phyloP scores from a whole-genome alignment of 2,888 invertebrate species.

The Acholoe squamosa region DNA sequence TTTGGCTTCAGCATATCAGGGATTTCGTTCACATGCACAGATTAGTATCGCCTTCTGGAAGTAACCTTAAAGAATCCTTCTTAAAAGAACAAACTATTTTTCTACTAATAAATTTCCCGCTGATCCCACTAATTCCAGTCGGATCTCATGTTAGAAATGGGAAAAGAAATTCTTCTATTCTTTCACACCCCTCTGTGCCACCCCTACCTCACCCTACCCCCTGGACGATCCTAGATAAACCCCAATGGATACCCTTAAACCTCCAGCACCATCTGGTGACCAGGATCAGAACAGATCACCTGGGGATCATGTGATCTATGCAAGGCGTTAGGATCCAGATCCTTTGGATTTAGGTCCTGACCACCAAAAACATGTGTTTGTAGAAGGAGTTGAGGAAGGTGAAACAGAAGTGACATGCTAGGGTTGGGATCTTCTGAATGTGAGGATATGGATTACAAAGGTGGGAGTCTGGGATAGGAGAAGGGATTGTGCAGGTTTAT shows the following conservation, averaged over 20 bases:
- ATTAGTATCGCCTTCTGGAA: too few species aligned
- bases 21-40: too few species aligned
- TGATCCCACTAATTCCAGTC: too few species aligned
- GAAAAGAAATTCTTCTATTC: too few species aligned
- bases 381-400: neutral
- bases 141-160: too few species aligned
- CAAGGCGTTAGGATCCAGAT: neutral
- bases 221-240: neutral
- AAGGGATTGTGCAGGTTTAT: neutral
- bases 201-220: neutral
- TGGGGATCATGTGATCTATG: conserved; percentile 33
- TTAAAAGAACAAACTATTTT: too few species aligned
- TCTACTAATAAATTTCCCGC: too few species aligned
- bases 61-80: too few species aligned
- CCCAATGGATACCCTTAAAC: conserved; percentile 4
- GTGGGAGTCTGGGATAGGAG: neutral
- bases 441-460: neutral
- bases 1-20: too few species aligned
- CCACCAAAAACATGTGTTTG: conserved; percentile 17
- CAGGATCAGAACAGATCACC: conserved; percentile 4
- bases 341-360: neutral
- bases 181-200: neutral
- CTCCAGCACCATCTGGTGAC: conserved; percentile 42
- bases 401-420: neutral
- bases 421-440: neutral